Evolutionary conservation across 2,888 invertebrate species (phyloP).

Genomic region (Macaria liturata): DNA sequence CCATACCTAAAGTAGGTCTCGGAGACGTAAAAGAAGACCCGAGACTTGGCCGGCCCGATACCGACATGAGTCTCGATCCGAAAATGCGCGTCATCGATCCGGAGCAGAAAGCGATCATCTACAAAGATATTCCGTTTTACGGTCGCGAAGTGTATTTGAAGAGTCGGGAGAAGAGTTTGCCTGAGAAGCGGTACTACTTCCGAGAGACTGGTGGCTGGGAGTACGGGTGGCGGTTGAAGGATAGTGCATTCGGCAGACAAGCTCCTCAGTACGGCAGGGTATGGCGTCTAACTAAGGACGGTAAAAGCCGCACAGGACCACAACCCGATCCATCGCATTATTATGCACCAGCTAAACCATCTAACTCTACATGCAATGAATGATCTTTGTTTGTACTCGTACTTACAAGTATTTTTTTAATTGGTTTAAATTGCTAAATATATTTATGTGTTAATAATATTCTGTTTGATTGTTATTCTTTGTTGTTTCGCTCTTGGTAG

Average conservation of each 20-base stretch:
- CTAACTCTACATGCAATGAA: constrained; percentile 33
- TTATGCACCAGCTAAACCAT: constrained; percentile 34
- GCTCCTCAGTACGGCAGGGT: constrained; percentile 43
- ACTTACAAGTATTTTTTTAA: too few relatives aligned
- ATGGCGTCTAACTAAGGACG: constrained; percentile 42
- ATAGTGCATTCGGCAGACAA: constrained; percentile 43
- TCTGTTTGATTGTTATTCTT: too few relatives aligned
- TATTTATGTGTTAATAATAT: too few relatives aligned
- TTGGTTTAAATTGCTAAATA: too few relatives aligned
- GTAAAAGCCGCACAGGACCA: constrained; percentile 47
- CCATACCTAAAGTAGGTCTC: constrained; percentile 49
- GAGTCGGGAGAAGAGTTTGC: constrained; percentile 40
- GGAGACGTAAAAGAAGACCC: constrained; percentile 52
- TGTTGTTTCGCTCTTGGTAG: too few relatives aligned
- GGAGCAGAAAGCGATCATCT: constrained; percentile 43
- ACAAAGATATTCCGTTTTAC: constrained; percentile 47
- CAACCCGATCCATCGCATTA: constrained; percentile 53
- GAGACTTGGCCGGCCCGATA: constrained; percentile 45
- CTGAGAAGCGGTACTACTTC: constrained; percentile 55
- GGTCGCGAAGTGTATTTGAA: constrained; percentile 52
- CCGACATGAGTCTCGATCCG: constrained; percentile 44
- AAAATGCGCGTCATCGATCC: constrained; percentile 51
- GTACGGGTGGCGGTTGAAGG: constrained; percentile 54
- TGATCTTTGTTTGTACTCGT: constrained; percentile 6
- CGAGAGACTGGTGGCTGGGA: constrained; percentile 42